A percentile compares a stretch with the other conserved stretches of the same genome.
Conservation (phyloP, 2,888 invertebrate species). For the Gymnosoma rotundatum region DNA sequence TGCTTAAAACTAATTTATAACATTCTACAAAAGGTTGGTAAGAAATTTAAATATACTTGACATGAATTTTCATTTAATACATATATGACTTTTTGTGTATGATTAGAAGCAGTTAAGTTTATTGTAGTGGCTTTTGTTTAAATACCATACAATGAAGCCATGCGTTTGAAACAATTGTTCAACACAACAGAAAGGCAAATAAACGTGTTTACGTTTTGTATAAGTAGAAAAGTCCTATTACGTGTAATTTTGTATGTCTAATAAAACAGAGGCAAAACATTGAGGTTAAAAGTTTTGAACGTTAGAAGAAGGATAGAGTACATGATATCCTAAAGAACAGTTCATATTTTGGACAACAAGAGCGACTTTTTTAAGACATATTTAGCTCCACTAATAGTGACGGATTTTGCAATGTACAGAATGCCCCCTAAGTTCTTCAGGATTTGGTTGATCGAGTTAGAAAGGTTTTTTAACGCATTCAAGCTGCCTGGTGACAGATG, state of each 20-base stretch:
- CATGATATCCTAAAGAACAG: no score
- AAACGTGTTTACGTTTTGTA: background rate
- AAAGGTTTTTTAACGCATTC: no score
- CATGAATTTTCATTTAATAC: background rate
- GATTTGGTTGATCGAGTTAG: no score
- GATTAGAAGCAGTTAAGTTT: background rate
- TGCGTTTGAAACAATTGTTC: conserved; percentile 21
- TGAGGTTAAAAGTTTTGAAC: no score
- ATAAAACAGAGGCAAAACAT: background rate
- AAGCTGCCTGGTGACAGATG: no score
- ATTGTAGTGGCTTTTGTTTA: background rate
- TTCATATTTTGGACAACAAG: no score
- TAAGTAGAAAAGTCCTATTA: background rate
- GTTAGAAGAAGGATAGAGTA: no score
- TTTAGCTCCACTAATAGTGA: no score
- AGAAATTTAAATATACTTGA: background rate
- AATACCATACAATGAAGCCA: background rate
- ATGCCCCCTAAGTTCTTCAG: no score
- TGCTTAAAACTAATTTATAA: background rate
- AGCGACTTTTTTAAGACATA: no score
- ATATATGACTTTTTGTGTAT: background rate
- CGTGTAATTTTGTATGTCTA: conserved; percentile 9
- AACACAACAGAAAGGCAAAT: conserved; percentile 14
- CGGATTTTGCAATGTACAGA: no score
- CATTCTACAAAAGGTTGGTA: background rate